These are phyloP conservation scores for Cenopis cana DNA, from an alignment of 2,888 invertebrate genomes.

Conservation along the genomic window DNA sequence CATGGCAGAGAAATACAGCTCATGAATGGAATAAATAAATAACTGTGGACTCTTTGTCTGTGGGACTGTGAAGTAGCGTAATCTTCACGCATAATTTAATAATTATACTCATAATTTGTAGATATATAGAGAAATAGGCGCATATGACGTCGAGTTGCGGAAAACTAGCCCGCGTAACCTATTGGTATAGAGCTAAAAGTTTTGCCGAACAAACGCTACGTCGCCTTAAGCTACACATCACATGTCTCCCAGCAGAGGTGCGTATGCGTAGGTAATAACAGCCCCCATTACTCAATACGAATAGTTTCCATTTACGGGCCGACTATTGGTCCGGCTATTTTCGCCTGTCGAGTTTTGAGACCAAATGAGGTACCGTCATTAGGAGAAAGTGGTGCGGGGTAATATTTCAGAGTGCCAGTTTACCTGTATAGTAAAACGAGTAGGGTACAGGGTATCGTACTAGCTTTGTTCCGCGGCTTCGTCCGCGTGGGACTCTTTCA, in stretches of 20 bases:
- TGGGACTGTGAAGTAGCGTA: background rate
- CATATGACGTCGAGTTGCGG: no score
- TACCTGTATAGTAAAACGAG: background rate
- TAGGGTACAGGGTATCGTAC: background rate
- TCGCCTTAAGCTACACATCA: slow-evolving; percentile 63
- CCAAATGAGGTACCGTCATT: slow-evolving; percentile 53
- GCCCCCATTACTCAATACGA: slow-evolving; percentile 75
- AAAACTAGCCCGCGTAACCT: no score
- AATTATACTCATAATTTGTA: no score
- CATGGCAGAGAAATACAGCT: background rate
- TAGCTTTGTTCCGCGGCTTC: no score
- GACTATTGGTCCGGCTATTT: slow-evolving; percentile 71
- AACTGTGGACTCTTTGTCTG: background rate
- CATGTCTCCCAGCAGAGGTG: slow-evolving; percentile 63
- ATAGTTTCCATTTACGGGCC: slow-evolving; percentile 72
- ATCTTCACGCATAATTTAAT: no score
- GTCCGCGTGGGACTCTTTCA: no score
- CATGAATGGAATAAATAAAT: background rate
- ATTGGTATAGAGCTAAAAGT: background rate
- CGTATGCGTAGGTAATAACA: slow-evolving; percentile 48
- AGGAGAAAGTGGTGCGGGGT: slow-evolving; percentile 52
- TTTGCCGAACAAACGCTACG: background rate
- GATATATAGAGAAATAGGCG: no score
- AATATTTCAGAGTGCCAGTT: slow-evolving; percentile 30
- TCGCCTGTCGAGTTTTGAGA: slow-evolving; percentile 56